A percentile compares a stretch with the other conserved stretches of the same genome.
phyloP scores from a whole-genome alignment of 2,113 vertebrate species.

The Cynoglossus semilaevis region DNA sequence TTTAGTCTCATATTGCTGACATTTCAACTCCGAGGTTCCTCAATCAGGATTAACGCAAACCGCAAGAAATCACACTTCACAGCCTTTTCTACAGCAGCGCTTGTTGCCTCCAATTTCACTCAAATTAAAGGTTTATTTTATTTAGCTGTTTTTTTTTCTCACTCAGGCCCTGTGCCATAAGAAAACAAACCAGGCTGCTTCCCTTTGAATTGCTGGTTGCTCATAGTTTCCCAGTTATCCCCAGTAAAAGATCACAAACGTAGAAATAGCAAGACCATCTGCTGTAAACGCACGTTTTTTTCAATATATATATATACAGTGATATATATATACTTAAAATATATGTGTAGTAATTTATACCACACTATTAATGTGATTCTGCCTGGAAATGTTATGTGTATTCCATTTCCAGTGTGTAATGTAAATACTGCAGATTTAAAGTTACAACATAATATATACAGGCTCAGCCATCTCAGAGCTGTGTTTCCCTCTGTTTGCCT shows the following conservation, averaged over 20 bases:
- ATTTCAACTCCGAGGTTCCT: constrained; percentile 76
- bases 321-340: constrained; percentile 1
- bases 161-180: constrained; percentile 51
- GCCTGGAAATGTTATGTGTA: constrained; percentile 17
- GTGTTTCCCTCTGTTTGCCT: constrained; percentile 45
- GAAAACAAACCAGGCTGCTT: constrained; percentile 67
- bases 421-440: constrained; percentile 35
- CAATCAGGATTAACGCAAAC: constrained; percentile 78
- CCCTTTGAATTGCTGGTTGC: constrained; percentile 64
- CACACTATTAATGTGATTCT: constrained; percentile 6
- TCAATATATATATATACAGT: constrained; percentile 7
- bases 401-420: constrained; percentile 10
- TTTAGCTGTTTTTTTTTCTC: constrained; percentile 64
- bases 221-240: constrained; percentile 40
- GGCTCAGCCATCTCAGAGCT: constrained; percentile 27
- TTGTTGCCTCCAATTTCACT: constrained; percentile 78
- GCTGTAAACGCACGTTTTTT: constrained; percentile 9
- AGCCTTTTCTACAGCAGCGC: constrained; percentile 66
- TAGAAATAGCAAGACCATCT: constrained; percentile 39
- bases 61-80: constrained; percentile 75
- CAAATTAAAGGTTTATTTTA: constrained; percentile 78
- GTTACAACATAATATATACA: constrained; percentile 29
- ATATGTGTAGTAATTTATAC: constrained; percentile 1
- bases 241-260: constrained; percentile 37
- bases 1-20: constrained; percentile 78